Evolutionary conservation across 2,888 invertebrate species (phyloP).

Genomic region (Nemotelus pantherinus): DNA sequence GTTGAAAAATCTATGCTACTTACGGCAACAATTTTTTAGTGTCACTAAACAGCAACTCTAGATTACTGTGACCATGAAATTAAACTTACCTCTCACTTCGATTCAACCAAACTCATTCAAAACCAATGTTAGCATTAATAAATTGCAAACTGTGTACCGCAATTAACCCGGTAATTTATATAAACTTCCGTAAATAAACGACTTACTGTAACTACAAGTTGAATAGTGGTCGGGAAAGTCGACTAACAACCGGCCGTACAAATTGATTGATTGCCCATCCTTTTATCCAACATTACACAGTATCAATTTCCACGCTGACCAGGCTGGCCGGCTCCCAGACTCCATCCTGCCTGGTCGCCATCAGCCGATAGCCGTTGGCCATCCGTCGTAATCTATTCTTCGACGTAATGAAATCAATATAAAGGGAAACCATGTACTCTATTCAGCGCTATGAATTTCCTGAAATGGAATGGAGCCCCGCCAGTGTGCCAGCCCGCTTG

Average conservation of each 20-base stretch:
- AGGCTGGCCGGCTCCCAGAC: too few relatives aligned
- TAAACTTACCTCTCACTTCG: too few relatives aligned
- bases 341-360: too few relatives aligned
- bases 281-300: constrained; percentile 39
- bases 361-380: too few relatives aligned
- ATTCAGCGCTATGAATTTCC: constrained; percentile 1
- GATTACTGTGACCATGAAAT: too few relatives aligned
- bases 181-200: constrained; percentile 28
- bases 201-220: not conserved
- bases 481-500: not conserved
- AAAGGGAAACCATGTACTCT: constrained; percentile 12
- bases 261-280: constrained; percentile 41
- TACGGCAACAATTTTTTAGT: too few relatives aligned
- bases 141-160: constrained; percentile 30
- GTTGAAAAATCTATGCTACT: too few relatives aligned
- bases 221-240: not conserved
- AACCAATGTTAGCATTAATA: constrained; percentile 26
- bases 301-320: constrained; percentile 28
- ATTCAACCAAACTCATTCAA: constrained; percentile 6
- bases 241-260: constrained; percentile 6
- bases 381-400: constrained; percentile 8
- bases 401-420: constrained; percentile 39
- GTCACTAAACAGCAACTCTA: too few relatives aligned
- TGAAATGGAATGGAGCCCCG: not conserved
- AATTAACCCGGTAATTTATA: constrained; percentile 27